Evolutionary conservation across 1,140 invertebrate species (phyloP), one percentile per base, ranked within the genome.

Genomic region (Papilio aristodemus): DNA sequence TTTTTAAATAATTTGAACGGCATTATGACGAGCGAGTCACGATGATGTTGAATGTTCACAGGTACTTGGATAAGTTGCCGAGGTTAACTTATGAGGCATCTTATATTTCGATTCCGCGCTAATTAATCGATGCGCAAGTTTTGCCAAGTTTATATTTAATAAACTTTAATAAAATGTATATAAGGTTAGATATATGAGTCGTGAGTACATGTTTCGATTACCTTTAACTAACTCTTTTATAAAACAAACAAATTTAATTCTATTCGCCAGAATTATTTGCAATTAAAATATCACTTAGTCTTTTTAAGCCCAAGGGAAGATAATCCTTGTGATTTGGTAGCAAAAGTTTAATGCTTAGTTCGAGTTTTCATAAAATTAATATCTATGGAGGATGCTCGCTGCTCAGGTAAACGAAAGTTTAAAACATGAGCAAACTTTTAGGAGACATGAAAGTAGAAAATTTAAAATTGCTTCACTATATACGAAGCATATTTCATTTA

Each of bases 391-490:
- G 27, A 32, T 32, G 27, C 27, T 32, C 69, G 69, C 70, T 71
- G 76, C 75, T 72, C 76, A 85, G 85, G 81, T 85, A 86, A 80
- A 85, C 79, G 72, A 71, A 83, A 86, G 79, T 89, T 86, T 72
- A 73, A 76, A 79, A 83, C 80, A 81, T 69, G 76, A 81, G 68
- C 43, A 58, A 86, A 89, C 78, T 89, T 85, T 78, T 78, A 77
- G 74, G 80, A 80, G 84, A 86, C 84, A 83, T 77, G 81, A 71
- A 82, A 81, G 66, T 84, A 79, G 80, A 79, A 84, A 88, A 87
- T 87, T 86, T 89, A 84, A 89, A 87, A 87, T 84, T 80, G 46
- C 46, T 54, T 54, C 10, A 22, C 46, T 54, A 10, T 22, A 22
- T 54, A 54, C 10, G 10, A 22, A 9, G 19, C 0, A 4, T 54